Evolutionary conservation across 2,888 invertebrate genomes (phyloP).

Genomic region (Pemphredon lugubris): DNA sequence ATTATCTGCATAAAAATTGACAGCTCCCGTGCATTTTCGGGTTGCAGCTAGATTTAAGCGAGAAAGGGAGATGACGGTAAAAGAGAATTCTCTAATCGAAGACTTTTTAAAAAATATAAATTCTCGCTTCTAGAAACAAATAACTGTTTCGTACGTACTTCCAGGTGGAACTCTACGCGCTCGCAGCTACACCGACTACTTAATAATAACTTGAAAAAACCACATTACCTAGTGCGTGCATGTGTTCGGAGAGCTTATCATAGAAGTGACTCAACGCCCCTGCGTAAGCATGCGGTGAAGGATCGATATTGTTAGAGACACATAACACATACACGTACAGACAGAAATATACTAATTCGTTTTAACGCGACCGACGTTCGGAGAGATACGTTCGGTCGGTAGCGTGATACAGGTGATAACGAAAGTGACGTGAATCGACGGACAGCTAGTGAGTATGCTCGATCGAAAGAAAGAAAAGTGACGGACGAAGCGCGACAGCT

Average conservation of each 20-base stretch:
- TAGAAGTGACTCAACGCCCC: conserved; percentile 79
- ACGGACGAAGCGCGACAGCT: conserved; percentile 22
- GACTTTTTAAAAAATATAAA: no score
- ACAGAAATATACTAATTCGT: conserved; percentile 29
- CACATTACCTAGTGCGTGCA: conserved; percentile 81
- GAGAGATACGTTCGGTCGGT: conserved; percentile 11
- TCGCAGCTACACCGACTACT: conserved; percentile 53
- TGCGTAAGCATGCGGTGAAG: conserved; percentile 75
- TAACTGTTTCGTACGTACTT: no score
- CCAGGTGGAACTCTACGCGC: conserved; percentile 43
- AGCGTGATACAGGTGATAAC: conserved; percentile 37
- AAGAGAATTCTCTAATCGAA: no score
- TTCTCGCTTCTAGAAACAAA: no score
- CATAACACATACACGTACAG: conserved; percentile 33
- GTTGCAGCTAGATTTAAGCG: no score
- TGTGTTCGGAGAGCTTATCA: conserved; percentile 80
- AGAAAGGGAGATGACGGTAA: no score
- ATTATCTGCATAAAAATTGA: no score
- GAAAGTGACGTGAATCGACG: conserved; percentile 49
- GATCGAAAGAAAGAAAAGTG: conserved; percentile 34
- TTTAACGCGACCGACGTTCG: conserved; percentile 11
- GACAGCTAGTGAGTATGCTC: conserved; percentile 51
- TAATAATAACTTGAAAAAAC: conserved; percentile 71
- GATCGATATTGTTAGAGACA: conserved; percentile 62
- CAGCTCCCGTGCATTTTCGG: no score